phyloP scores from a whole-genome alignment of 2,113 vertebrate species.

The Apistogramma diplotaenia region DNA sequence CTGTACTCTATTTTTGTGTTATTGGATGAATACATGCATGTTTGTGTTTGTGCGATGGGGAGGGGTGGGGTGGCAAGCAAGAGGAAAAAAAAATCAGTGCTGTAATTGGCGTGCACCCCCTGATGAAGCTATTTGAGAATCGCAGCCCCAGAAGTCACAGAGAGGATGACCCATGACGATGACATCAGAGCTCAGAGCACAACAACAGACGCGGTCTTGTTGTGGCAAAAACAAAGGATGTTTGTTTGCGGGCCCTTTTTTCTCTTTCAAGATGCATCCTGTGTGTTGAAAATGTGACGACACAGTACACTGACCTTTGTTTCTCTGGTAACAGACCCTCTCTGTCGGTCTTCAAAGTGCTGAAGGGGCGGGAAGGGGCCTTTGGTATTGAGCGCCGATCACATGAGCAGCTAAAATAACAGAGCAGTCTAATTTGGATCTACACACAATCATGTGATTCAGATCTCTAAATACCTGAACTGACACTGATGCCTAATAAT shows the following conservation, averaged over 20 bases:
- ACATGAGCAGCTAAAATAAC: slow-evolving; percentile 69
- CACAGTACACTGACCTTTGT: slow-evolving; percentile 71
- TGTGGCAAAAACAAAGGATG: slow-evolving; percentile 63
- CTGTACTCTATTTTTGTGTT: slow-evolving; percentile 45
- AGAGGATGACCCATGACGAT: slow-evolving; percentile 49
- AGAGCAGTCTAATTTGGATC: slow-evolving; percentile 49
- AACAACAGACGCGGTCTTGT: slow-evolving; percentile 69
- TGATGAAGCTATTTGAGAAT: slow-evolving; percentile 37
- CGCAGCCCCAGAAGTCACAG: slow-evolving; percentile 31
- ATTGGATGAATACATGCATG: slow-evolving; percentile 24
- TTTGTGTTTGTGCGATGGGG: slow-evolving; percentile 3
- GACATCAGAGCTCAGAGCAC: slow-evolving; percentile 59
- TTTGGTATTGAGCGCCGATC: slow-evolving; percentile 61
- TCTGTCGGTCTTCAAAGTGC: slow-evolving; percentile 44
- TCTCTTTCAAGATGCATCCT: slow-evolving; percentile 54
- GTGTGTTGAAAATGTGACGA: slow-evolving; percentile 66
- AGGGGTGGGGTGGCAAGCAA: background rate
- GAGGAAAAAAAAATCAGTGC: background rate
- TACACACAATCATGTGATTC: slow-evolving; percentile 35
- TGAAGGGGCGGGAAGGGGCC: background rate
- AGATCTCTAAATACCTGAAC: slow-evolving; percentile 14
- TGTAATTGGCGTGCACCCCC: slow-evolving; percentile 19
- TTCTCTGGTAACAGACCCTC: slow-evolving; percentile 66
- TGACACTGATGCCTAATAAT: slow-evolving; percentile 1
- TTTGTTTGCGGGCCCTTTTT: slow-evolving; percentile 53